Conservation (phyloP, 2,113 vertebrate genomes). For the Empidonax traillii region DNA sequence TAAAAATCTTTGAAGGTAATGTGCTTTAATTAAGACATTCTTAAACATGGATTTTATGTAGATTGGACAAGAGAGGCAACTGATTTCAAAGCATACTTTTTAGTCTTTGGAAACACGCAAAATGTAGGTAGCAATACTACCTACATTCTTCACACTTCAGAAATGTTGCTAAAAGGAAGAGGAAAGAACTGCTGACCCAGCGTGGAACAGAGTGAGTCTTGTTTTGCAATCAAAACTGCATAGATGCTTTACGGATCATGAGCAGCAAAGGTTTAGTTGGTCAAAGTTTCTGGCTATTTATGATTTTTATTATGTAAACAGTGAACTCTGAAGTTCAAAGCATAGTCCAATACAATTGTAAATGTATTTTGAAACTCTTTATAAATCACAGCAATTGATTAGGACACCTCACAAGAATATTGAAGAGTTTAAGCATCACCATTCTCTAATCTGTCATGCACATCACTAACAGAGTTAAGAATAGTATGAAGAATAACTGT, state of each 20-base stretch:
- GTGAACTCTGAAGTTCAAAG: not conserved
- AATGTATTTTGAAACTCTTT: not conserved
- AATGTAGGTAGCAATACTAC: not conserved
- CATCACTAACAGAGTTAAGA: not conserved
- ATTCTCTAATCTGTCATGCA: not conserved
- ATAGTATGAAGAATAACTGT: rapidly evolving
- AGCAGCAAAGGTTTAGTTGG: not conserved
- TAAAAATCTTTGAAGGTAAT: not conserved
- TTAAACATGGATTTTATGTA: not conserved
- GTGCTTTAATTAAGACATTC: not conserved
- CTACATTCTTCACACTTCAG: not conserved
- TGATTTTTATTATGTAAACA: not conserved
- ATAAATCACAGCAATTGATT: not conserved
- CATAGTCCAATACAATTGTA: not conserved
- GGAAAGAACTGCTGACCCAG: not conserved
- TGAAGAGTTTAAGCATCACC: not conserved
- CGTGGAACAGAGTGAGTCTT: not conserved
- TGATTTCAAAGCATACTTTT: not conserved
- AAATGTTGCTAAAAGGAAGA: not conserved
- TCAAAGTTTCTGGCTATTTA: not conserved
- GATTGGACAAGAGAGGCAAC: not conserved
- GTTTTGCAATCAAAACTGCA: not conserved
- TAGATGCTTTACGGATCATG: not conserved
- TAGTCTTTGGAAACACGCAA: not conserved
- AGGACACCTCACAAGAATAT: not conserved